Evolutionary conservation across 23 tunicate species (phyloP), one percentile per base, ranked within the genome.

Genomic region (Oikopleura dioica): DNA sequence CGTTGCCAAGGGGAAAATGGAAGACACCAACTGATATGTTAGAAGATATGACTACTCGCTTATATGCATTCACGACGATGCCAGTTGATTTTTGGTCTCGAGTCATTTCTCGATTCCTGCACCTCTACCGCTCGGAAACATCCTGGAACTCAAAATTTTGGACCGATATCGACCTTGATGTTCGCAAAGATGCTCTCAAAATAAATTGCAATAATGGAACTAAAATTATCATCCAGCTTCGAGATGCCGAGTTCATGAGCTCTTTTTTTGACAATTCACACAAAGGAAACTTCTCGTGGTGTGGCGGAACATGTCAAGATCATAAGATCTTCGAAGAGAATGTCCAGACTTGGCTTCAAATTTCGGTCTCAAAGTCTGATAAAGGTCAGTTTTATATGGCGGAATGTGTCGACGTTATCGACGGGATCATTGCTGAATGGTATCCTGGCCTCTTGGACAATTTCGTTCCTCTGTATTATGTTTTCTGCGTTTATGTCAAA

Each of bases 71-170:
- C 33, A 12, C 72, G 26, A 63, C 72, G 33, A 63, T 63, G 72
- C 72, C 72, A 2, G 26, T 63, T 16, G 72, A 63, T 63, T 63
- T 63, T 28, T 63, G 72, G 72, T 28, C 72, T 16, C 29, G 72
- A 63, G 72, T 63, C 33, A 63, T 63, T 21, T 63, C 72, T 16
- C 29, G 72, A 63, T 63, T 63, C 26, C 72, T 63, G 4, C 16
- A 63, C 26, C 26, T 63, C 26, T 63, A 23, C 33, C 30, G 26
- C 4, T 63, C 26, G 4, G 72, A 31, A 4, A 12, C 72, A 16
- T 2, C 30, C 2, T 2, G 16, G 29, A 31, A 31, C 33, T 21
- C 2, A 12, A 31, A 63, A 2, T 12, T 63, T 63, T 63, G 72
- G 72, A 28, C 16, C 33, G 72, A 31, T 24, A 23, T 28, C 33